Base-by-base conservation (phyloP, 2,113 vertebrate species). In the Eulemur macaco region DNA sequence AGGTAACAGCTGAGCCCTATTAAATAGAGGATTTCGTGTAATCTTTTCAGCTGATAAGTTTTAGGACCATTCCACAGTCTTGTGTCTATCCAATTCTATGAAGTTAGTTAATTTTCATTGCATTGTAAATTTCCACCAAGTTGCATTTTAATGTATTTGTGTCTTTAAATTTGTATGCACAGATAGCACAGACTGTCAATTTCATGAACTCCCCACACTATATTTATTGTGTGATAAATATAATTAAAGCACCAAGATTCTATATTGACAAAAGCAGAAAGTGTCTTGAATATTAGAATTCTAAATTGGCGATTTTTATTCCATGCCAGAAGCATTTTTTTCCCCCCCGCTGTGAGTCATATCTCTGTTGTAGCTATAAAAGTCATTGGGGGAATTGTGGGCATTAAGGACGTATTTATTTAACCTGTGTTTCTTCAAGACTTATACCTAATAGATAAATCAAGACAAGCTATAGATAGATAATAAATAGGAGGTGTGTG, bases 241-340 rank as follows among this genome's bases (percentile, higher is more conserved):
- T 47, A 91, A 94, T 92, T 84, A 96, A 93, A 92, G n/a, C 45
- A 64, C 50, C 5, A 21, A 92, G 60, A 82, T 76, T 93, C 69
- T 52, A 76, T 76, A 94, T 17, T 81, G 92, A 74, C 81, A 93
- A 94, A 74, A 89, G 86, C 42, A 86, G 78, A 86, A 68, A 87
- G 29, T 73, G 50, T 95, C 73, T 95, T 94, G 60, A 94, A 52
- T 95, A 69, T 92, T 60, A 86, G 78, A 96, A 95, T 94, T 95
- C 69, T 96, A 96, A 96, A 91, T 45, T 84, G 50, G 68, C 15
- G 23, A 50, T 74, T 86, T 95, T 97, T 69, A 91, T 86, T 96
- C 68, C 25, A 86, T 69, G 23, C 63, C 63, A 95, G 82, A 92
- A 86, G 54, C 52, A 94, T 21, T 50, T 21, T 50, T 21, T 56